A percentile compares a stretch with the other conserved stretches of the same genome.
Conservation (phyloP, 2,797 vertebrate genomes). For the Scolopax bukidnonensis region DNA sequence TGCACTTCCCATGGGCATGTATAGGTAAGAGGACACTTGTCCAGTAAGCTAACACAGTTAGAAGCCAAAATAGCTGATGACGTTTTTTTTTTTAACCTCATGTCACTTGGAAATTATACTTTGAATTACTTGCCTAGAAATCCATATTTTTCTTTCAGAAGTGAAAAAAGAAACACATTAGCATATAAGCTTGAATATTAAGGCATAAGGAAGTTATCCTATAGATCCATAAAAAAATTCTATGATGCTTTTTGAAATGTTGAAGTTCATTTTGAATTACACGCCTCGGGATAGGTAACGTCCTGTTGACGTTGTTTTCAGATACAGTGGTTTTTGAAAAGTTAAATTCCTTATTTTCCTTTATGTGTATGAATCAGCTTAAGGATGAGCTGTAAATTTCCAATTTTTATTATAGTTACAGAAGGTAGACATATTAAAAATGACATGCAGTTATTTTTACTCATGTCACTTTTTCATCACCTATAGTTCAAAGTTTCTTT, state of each 20-base stretch:
- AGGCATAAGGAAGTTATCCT: not conserved
- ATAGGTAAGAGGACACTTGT: not conserved
- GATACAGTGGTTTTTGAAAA: not conserved
- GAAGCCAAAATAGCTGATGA: not conserved
- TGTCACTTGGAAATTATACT: not conserved
- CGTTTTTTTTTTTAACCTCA: not conserved
- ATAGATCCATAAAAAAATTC: not conserved
- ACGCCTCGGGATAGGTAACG: not conserved
- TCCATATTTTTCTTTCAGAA: not conserved
- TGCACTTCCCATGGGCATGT: not conserved
- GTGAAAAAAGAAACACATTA: not conserved
- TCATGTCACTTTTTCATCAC: not conserved
- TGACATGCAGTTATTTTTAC: not conserved
- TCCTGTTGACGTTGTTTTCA: not conserved
- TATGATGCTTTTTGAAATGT: not conserved
- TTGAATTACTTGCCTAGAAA: not conserved
- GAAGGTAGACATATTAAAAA: not conserved
- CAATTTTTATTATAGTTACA: not conserved
- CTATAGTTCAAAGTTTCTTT: not conserved
- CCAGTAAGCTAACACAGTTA: not conserved
- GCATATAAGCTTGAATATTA: not conserved
- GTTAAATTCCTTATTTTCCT: not conserved
- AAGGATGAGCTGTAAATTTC: not conserved
- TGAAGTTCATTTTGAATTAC: not conserved
- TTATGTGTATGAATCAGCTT: not conserved